Evolutionary conservation across 1,140 invertebrate species (phyloP).

Genomic region (Glomeris maerens): DNA sequence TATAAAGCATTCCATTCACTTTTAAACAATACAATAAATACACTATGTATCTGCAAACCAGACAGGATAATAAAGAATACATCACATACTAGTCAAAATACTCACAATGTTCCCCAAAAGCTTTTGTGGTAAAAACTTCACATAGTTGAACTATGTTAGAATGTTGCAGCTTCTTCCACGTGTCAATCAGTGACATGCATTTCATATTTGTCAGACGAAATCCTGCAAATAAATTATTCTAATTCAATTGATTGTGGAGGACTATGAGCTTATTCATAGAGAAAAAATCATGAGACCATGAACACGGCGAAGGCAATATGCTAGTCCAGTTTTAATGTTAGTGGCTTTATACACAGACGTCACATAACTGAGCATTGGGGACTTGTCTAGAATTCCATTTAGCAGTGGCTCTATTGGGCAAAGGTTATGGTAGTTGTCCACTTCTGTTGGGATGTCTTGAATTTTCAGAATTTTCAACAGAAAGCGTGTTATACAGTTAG

Average conservation of each 20-base stretch:
- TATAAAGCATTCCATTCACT: too few species aligned
- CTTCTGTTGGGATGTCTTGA: constrained; percentile 61
- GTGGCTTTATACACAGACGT: constrained; percentile 84
- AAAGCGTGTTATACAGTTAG: neutral
- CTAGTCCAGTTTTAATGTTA: constrained; percentile 68
- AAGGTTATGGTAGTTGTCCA: constrained; percentile 80
- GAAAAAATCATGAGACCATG: constrained; percentile 45
- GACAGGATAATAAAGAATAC: too few species aligned
- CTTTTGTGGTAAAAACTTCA: constrained; percentile 89
- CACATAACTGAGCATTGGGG: constrained; percentile 51
- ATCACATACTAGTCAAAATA: constrained; percentile 25
- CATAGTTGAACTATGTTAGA: constrained; percentile 81
- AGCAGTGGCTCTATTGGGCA: constrained; percentile 60
- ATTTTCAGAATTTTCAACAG: constrained; percentile 7
- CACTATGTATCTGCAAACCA: too few species aligned
- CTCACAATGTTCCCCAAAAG: constrained; percentile 88
- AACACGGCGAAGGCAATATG: constrained; percentile 73
- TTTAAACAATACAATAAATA: too few species aligned
- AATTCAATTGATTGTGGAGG: neutral
- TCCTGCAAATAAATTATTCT: constrained; percentile 33
- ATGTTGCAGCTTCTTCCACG: constrained; percentile 87
- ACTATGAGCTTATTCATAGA: neutral
- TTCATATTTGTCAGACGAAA: constrained; percentile 67
- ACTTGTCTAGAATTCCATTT: constrained; percentile 38
- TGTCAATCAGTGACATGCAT: constrained; percentile 67